Conservation (phyloP, 2,797 vertebrate genomes). For the Diceros bicornis region DNA sequence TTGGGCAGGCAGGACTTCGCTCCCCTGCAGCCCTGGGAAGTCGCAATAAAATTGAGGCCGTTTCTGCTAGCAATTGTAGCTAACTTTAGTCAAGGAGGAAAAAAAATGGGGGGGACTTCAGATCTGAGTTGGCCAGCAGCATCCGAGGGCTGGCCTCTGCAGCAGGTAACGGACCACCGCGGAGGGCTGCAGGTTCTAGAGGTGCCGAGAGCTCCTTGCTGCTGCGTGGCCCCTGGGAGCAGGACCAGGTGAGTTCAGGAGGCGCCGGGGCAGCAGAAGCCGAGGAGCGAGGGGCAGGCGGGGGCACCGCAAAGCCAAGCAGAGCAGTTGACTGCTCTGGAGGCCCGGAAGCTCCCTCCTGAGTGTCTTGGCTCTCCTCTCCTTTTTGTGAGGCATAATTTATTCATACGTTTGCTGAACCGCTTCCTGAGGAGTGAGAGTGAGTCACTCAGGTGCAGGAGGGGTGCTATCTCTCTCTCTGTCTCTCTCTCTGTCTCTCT, state of each 20-base stretch:
- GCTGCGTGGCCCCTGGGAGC: slow-evolving; percentile 79
- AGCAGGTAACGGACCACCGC: slow-evolving; percentile 81
- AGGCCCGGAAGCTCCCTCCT: background rate
- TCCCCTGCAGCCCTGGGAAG: slow-evolving; percentile 90
- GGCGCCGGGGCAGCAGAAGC: slow-evolving; percentile 50
- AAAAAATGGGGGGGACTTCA: slow-evolving; percentile 13
- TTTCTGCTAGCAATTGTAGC: slow-evolving; percentile 85
- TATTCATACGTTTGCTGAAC: background rate
- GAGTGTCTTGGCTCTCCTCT: background rate
- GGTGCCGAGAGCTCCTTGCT: slow-evolving; percentile 69
- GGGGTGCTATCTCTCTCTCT: background rate
- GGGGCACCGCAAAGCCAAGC: background rate
- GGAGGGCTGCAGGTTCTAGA: slow-evolving; percentile 80
- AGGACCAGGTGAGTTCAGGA: slow-evolving; percentile 87
- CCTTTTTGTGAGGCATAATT: background rate
- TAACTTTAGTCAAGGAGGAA: slow-evolving; percentile 81
- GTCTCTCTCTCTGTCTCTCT: no score
- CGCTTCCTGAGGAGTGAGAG: background rate
- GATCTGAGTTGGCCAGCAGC: slow-evolving; percentile 83
- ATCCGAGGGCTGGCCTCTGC: slow-evolving; percentile 80
- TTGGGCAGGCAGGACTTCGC: slow-evolving; percentile 90
- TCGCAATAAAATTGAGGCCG: slow-evolving; percentile 88
- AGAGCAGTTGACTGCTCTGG: slow-evolving; percentile 21
- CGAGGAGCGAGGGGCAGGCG: background rate
- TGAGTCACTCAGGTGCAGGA: background rate